phyloP scores from a whole-genome alignment of 1,140 invertebrate genomes.

The Acromyrmex echinatior region DNA sequence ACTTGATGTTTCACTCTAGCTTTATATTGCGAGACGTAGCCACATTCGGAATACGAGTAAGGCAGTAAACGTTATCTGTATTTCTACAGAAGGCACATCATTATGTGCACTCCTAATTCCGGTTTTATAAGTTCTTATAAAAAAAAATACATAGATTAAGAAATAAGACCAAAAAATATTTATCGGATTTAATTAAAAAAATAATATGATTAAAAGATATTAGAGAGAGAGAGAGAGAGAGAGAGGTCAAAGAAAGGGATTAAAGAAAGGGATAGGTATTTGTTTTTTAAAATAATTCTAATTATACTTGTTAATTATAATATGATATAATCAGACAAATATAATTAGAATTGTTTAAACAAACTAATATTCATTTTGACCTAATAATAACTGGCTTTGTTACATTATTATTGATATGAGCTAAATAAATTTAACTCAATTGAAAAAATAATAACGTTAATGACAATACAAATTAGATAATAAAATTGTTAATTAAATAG shows the following conservation, averaged over 20 bases:
- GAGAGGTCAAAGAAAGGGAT: too few relatives aligned
- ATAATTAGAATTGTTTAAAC: too few relatives aligned
- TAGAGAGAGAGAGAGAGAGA: too few relatives aligned
- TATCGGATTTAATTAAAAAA: background rate
- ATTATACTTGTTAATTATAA: too few relatives aligned
- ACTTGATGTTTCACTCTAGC: slow-evolving; percentile 23
- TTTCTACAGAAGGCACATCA: background rate
- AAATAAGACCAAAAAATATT: background rate
- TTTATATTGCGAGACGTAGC: slow-evolving; percentile 20
- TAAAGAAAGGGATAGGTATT: too few relatives aligned
- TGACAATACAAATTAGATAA: background rate
- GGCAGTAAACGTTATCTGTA: background rate
- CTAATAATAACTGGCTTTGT: too few relatives aligned
- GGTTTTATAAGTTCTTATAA: background rate
- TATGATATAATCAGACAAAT: too few relatives aligned
- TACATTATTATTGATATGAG: too few relatives aligned
- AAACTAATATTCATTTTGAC: too few relatives aligned
- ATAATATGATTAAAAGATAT: background rate
- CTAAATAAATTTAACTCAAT: too few relatives aligned
- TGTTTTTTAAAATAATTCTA: too few relatives aligned
- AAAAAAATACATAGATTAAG: background rate
- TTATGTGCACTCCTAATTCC: background rate
- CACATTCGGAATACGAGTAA: background rate
- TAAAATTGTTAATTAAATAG: background rate
- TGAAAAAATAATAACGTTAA: too few relatives aligned